phyloP scores from a whole-genome alignment of 2,113 vertebrate species.

The Abramis brama region DNA sequence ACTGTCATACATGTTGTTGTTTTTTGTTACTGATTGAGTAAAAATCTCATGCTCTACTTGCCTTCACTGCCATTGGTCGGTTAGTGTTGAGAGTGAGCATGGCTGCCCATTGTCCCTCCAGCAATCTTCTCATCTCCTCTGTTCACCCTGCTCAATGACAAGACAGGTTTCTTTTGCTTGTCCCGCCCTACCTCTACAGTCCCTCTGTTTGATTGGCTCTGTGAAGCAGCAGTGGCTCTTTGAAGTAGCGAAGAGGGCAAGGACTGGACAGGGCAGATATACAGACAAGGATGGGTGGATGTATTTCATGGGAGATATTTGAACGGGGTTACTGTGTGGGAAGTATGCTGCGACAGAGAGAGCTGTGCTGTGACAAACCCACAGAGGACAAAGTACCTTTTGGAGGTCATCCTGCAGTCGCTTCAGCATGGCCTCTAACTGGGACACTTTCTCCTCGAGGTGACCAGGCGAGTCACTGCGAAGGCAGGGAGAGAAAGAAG shows the following conservation, averaged over 20 bases:
- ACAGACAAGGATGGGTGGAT: constrained; percentile 48
- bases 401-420: constrained; percentile 88
- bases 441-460: constrained; percentile 88
- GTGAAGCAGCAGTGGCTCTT: constrained; percentile 47
- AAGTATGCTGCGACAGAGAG: constrained; percentile 27
- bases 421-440: constrained; percentile 87
- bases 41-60: constrained; percentile 61
- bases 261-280: constrained; percentile 50
- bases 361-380: neutral
- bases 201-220: constrained; percentile 56
- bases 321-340: constrained; percentile 43
- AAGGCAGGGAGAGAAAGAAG: constrained; percentile 37
- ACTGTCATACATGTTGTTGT: constrained; percentile 24
- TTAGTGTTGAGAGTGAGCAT: constrained; percentile 49
- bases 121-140: constrained; percentile 57
- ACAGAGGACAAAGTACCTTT: constrained; percentile 79
- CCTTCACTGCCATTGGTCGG: constrained; percentile 58
- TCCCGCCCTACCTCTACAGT: constrained; percentile 54
- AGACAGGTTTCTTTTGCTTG: constrained; percentile 63
- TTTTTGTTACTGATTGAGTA: constrained; percentile 51
- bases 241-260: constrained; percentile 46
- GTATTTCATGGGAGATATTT: constrained; percentile 31
- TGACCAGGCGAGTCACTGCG: constrained; percentile 77
- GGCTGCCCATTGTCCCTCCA: constrained; percentile 44
- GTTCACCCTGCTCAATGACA: constrained; percentile 65